Conservation (phyloP, 2,797 vertebrate species). For the Catamblyrhynchus diadema region DNA sequence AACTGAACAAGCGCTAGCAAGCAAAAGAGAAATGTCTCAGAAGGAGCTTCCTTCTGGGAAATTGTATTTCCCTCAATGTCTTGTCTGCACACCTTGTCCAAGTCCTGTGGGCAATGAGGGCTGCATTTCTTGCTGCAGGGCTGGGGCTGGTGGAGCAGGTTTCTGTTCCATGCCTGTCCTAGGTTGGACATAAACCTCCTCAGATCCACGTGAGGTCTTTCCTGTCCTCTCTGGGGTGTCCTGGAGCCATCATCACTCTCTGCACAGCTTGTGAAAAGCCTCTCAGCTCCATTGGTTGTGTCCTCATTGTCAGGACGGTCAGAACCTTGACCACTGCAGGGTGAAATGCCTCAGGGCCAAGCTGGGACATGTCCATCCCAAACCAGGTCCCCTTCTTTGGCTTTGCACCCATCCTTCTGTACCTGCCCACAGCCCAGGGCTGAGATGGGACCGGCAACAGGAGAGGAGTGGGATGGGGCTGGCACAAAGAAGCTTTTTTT, state of each 20-base stretch:
- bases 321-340: neutral
- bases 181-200: neutral
- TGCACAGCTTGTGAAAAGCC: neutral
- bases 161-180: neutral
- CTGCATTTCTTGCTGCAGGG: neutral
- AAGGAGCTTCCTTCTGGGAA: neutral
- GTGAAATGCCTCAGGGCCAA: neutral
- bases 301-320: neutral
- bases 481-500: neutral
- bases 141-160: neutral
- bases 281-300: neutral
- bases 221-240: neutral
- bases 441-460: neutral
- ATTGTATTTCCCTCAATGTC: neutral
- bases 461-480: neutral
- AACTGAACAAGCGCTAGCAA: neutral
- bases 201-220: neutral
- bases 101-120: rapidly evolving
- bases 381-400: neutral
- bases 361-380: rapidly evolving
- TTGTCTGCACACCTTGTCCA: neutral
- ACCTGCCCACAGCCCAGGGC: neutral
- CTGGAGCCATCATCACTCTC: rapidly evolving
- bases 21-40: neutral
- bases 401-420: neutral